Evolutionary conservation across 1,140 invertebrate genomes (phyloP), one percentile per base, ranked within the genome.

Genomic region (Amphibalanus amphitrite): DNA sequence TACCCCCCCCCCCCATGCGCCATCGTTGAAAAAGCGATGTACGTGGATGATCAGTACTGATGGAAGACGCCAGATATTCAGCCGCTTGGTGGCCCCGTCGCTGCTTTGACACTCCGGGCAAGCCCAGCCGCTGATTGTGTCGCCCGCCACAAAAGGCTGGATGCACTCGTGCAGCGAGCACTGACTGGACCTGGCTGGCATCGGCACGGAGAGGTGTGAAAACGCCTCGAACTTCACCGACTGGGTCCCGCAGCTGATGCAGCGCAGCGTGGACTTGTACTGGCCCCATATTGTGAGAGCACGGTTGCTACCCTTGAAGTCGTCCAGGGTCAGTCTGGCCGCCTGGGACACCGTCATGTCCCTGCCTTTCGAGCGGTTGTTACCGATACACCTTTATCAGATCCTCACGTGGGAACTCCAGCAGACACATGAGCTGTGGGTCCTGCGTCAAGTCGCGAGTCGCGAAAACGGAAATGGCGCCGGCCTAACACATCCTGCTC

Each of bases 331-430:
- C 76, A 86, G 85, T 74, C 90, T 86, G 29, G 79, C 78, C 70
- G 78, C 75, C 82, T 1, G 79, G 74, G 10, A 82, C 69, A 15
- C 79, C 77, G 28, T 83, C 81, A 74, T 81, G 82, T 33, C 84
- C 77, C 70, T 82, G 81, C 72, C 82, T 6, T 40, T 26, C 69
- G 17, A 76, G 17, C 13, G 20, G 69, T 40, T 71, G 33, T 29
- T 73, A 70, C 28, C 25, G 28, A 30, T 75, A 74, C 79, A 88
- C 86, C 79, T 82, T 82, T 76, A 90, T 90, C 30, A 97, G 81
- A 76, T 95, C 93, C 74, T 92, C 90, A 77, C 96, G 92, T 74
- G 97, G 83, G 84, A 89, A 92, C 76, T 96, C 92, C 79, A 97
- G 85, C 4, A 97, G 82, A 75, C 93, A 91, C 26, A 89, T 89